Evolutionary conservation across 2,797 vertebrate genomes (phyloP), one percentile per base, ranked within the genome.

Genomic region (Periophthalmus magnuspinnatus): DNA sequence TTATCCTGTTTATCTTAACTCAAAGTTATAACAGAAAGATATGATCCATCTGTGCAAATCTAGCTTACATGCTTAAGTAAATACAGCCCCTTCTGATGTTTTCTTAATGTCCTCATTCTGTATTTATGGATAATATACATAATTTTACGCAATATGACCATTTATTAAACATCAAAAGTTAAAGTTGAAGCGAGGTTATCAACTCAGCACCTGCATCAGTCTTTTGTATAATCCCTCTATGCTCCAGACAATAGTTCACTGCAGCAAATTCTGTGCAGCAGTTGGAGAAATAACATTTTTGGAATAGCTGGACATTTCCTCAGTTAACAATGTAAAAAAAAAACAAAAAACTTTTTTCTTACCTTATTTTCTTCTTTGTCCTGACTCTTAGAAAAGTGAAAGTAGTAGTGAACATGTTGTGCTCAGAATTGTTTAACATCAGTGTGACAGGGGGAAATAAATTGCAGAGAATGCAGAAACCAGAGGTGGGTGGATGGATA

Each of bases 401-500:
- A 19, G 28, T 14, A n/a, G 32, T 34, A 22, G 38, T 36, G 47
- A 45, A 71, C 36, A 5, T 19, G 36, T 61, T 71, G 21, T 79
- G 41, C 69, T 71, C 55, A 69, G 65, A 66, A 16, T 62, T 71
- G 33, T 75, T 67, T 81, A 80, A 77, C 68, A 81, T 68, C 56
- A 65, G 56, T 57, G 76, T 77, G 68, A 81, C 60, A 24, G 41
- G 54, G 28, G 22, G 55, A 68, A 78, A 84, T 69, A 81, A 74
- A 85, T 74, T 74, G 63, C 69, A 68, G 66, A 61, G 80, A 78
- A 71, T 69, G 81, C 74, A 65, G 62, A 34, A 69, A 50, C 57
- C 67, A 67, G 65, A 77, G 48, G 55, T 28, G 16, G 14, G 57
- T 56, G 48, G 32, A 67, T 22, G 41, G 57, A 45, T 66, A 16